These are phyloP conservation scores for Invenusta paracnida DNA, from an alignment of 2,888 invertebrate species.

Conservation along the genomic window DNA sequence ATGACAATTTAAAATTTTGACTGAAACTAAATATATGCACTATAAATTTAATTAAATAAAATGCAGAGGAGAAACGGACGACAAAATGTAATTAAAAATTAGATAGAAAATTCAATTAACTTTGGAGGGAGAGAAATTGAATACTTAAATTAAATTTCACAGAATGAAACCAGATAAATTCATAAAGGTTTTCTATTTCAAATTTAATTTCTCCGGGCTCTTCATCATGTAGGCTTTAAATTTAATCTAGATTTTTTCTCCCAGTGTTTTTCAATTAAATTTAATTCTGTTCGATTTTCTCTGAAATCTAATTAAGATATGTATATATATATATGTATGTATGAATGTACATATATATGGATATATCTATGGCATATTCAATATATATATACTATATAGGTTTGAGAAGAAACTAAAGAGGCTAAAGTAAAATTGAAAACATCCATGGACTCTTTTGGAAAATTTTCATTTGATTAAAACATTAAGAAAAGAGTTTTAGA, in stretches of 20 bases:
- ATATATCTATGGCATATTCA: too few relatives aligned
- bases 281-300: constrained; percentile 26
- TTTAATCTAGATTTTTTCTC: constrained; percentile 21
- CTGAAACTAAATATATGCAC: too few relatives aligned
- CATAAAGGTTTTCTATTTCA: constrained; percentile 15
- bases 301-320: constrained; percentile 29
- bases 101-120: neutral
- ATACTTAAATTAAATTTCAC: constrained; percentile 23
- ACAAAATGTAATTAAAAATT: constrained; percentile 12
- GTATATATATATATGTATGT: too few relatives aligned
- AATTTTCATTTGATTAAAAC: too few relatives aligned
- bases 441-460: too few relatives aligned
- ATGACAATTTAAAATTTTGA: too few relatives aligned
- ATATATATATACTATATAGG: too few relatives aligned
- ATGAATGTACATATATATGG: too few relatives aligned
- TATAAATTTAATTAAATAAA: constrained; percentile 13
- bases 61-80: neutral
- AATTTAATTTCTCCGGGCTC: neutral
- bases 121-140: constrained; percentile 1
- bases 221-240: neutral
- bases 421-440: too few relatives aligned
- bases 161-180: constrained; percentile 23
- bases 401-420: too few relatives aligned
- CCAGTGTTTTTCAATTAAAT: constrained; percentile 25
- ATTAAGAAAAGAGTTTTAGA: too few relatives aligned